Conservation (phyloP, 2,888 invertebrate species). For the Ectemnius lituratus region DNA sequence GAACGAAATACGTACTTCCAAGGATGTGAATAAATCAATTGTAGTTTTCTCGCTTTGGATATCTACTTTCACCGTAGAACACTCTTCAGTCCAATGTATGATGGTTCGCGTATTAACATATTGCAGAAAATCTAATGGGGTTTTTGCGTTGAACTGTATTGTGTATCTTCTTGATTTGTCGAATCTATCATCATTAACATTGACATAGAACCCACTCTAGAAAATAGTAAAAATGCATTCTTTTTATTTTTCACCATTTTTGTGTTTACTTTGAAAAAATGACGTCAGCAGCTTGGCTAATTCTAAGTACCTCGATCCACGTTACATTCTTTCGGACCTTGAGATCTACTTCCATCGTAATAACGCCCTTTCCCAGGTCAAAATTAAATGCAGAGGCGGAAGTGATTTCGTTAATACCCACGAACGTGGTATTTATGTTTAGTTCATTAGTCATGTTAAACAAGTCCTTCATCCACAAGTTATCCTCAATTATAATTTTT, state of each 20-base stretch:
- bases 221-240: conserved; percentile 49
- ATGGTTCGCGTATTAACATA: conserved; percentile 77
- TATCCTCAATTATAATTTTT: conserved; percentile 80
- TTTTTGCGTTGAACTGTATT: conserved; percentile 79
- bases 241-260: background rate
- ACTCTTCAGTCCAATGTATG: conserved; percentile 79
- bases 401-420: conserved; percentile 77
- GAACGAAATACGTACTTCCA: conserved; percentile 78
- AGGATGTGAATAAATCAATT: conserved; percentile 79
- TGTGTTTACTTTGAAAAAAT: too few relatives aligned
- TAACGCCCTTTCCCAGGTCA: conserved; percentile 76
- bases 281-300: background rate
- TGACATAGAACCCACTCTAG: conserved; percentile 78
- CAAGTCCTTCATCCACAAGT: conserved; percentile 79
- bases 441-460: conserved; percentile 81
- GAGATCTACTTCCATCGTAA: conserved; percentile 78
- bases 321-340: conserved; percentile 76
- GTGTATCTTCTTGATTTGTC: conserved; percentile 77
- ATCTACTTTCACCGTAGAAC: conserved; percentile 79
- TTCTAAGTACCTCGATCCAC: conserved; percentile 78
- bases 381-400: conserved; percentile 79
- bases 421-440: conserved; percentile 80
- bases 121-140: conserved; percentile 80
- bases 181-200: conserved; percentile 78
- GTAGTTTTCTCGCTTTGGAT: conserved; percentile 79